phyloP scores from a whole-genome alignment of 2,113 vertebrate species.

The Boleophthalmus pectinirostris region DNA sequence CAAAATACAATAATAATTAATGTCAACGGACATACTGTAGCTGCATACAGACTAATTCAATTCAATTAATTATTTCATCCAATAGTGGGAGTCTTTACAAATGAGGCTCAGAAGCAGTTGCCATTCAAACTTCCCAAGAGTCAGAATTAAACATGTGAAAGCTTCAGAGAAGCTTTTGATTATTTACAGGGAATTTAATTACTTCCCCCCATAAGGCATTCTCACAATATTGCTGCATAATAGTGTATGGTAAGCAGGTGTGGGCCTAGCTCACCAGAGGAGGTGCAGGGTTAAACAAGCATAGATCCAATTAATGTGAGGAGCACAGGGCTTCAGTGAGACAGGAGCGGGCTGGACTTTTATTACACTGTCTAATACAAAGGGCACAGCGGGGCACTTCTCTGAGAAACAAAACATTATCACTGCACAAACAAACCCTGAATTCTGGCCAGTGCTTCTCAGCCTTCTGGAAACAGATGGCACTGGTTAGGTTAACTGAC shows the following conservation, averaged over 20 bases:
- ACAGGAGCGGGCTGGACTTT: slow-evolving; percentile 4
- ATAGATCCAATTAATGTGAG: slow-evolving; percentile 39
- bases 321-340: slow-evolving; percentile 4
- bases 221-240: neutral
- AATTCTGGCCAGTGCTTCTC: neutral
- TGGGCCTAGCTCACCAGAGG: slow-evolving; percentile 1
- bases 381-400: neutral
- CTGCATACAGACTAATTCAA: neutral
- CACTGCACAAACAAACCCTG: neutral
- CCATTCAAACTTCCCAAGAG: slow-evolving; percentile 20
- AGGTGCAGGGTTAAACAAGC: slow-evolving; percentile 30
- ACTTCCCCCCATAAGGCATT: slow-evolving; percentile 16
- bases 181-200: slow-evolving; percentile 38
- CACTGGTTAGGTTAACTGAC: neutral
- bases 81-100: neutral
- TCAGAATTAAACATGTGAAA: slow-evolving; percentile 22
- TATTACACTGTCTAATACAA: neutral
- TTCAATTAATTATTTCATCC: neutral
- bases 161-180: slow-evolving; percentile 2
- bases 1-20: neutral
- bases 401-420: neutral
- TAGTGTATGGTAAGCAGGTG: slow-evolving; percentile 12
- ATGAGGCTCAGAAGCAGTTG: neutral
- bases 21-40: neutral
- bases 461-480: neutral